Base-by-base conservation (phyloP, 1,140 invertebrate species). In the Temnothorax longispinosus region DNA sequence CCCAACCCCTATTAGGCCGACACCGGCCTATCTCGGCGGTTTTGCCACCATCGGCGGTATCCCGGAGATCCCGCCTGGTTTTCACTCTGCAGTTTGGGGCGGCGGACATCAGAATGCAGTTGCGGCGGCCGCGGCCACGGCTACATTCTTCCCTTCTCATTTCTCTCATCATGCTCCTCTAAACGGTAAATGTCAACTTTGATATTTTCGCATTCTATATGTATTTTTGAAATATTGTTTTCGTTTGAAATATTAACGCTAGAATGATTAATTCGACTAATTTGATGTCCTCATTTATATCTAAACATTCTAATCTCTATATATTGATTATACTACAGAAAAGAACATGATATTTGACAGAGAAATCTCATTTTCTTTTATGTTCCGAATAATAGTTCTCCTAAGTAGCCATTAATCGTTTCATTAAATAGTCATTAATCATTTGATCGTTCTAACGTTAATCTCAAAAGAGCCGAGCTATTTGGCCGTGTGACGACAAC, bases 121-220 rank as follows among this genome's bases (percentile, higher is more conserved):
- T 10, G 93, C 93, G 0, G 94, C 92, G 3, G 91, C 93, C 1
- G 92, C 93, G 4, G 92, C 93, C 6, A 84, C 93, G 0, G 94
- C 93, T 5, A 92, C 82, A 56, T 94, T 94, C 88, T 95, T 94
- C 86, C 92, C 94, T 44, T 90, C 94, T 85, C 94, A 94, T 58
- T 95, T 94, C 62, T 85, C 93, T 71, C 94, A 95, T 81, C 94
- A 94, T 60, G 91, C 91, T 13, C 93, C 94, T 11, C 89, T 94
- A 3, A 95, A 94, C 65, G 94, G 94, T 95, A 86, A 91, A 91
- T 90, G 81, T n/a, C 38, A 78, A 3, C 10, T 21, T 32, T 27
- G 21, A 13, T 21, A 41, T 65, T 41, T 62, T 27, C 35, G 10
- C 56, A 0, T 32, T 47, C 1, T 62, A 44, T n/a, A 41, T 41